Base-by-base conservation (phyloP, 2,888 invertebrate species). In the Caenorhabditis sp. region DNA sequence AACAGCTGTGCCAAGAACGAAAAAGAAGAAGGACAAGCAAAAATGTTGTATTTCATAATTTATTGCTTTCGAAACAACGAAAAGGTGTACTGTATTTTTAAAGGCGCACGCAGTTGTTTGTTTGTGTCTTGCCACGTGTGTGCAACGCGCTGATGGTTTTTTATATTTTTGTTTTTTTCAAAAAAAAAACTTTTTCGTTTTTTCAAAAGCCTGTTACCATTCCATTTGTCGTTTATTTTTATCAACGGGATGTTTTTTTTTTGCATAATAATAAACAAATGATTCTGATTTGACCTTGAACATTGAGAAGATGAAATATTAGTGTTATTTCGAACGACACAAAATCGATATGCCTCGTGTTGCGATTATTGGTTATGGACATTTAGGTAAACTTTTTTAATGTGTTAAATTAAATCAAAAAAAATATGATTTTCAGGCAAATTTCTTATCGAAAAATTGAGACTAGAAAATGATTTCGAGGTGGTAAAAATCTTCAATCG, bases 331-430 rank as follows among this genome's bases (percentile, higher is more conserved):
- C n/a, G n/a, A n/a, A n/a, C n/a, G n/a, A n/a, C n/a, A n/a, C n/a
- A 53, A 5, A 25, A 25, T 38, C 17, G 36, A 52, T 56, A 64
- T 43, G 43, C 8, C 63, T 21, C 77, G 82, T 31, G 80, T 87
- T 43, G 85, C 82, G 10, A 82, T 87, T 23, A 85, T 87, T 56
- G 87, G 87, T 14, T 79, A 83, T 67, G 87, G 87, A 17, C 81
- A 84, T 81, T 69, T 87, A 21, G 87, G 87, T 84, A 61, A 65
- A 4, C 7, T 20, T 50, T 50, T 50, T 17, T 21, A 4, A 1
- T 7, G 5, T 53, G 8, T 21, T n/a, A 5, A 10, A n/a, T 14
- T 10, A 20, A 50, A 20, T 23, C 53, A 23, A 23, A 57, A 50
- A 12, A 4, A n/a, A 17, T 10, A 38, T n/a, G 7, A 5, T 17